phyloP scores from a whole-genome alignment of 2,797 vertebrate species.

The Pseudochirops corinnae region DNA sequence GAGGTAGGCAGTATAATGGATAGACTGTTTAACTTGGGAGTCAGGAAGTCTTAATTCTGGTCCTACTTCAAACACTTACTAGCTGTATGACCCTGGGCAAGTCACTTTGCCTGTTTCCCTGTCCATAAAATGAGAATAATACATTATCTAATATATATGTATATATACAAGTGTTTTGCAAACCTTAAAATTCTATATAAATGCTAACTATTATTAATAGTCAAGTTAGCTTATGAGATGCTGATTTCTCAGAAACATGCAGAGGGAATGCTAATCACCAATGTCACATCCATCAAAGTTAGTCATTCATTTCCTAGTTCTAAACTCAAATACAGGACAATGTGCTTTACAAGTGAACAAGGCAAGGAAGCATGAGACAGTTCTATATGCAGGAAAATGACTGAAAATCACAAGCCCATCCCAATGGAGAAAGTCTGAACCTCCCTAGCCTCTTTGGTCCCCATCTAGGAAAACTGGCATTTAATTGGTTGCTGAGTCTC shows the following conservation, averaged over 20 bases:
- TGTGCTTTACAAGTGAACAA: background rate
- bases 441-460: background rate
- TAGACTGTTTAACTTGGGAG: background rate
- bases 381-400: background rate
- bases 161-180: background rate
- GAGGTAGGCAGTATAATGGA: background rate
- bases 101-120: background rate
- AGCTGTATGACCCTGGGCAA: background rate
- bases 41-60: background rate
- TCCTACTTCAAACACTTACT: background rate
- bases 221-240: background rate
- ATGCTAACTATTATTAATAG: background rate
- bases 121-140: background rate
- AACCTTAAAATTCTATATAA: background rate
- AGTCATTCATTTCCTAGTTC: background rate
- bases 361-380: background rate
- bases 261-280: background rate
- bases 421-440: background rate
- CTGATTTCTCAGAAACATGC: background rate
- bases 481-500: background rate
- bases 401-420: background rate
- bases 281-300: background rate
- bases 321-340: background rate
- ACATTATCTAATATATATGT: background rate
- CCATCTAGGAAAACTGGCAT: slow-evolving; percentile 6